Evolutionary conservation across 2,113 vertebrate genomes (phyloP).

Genomic region (Forbesichthys papilliferus): DNA sequence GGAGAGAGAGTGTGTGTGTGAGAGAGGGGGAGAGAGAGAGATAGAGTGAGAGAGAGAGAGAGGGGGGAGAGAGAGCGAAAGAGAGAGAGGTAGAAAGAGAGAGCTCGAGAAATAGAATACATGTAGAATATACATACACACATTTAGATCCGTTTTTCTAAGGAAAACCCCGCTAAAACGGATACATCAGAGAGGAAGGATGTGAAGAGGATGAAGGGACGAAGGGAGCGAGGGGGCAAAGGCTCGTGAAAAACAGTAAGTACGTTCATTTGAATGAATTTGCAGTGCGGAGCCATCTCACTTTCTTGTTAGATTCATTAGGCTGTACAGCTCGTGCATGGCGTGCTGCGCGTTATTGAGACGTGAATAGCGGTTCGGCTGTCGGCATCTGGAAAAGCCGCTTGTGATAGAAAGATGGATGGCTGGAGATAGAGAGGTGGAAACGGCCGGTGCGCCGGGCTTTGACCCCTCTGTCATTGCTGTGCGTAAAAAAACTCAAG

Average conservation of each 20-base stretch:
- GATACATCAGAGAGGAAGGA: conserved; percentile 80
- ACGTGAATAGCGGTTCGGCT: conserved; percentile 65
- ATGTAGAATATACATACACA: conserved; percentile 78
- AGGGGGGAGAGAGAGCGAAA: conserved; percentile 40
- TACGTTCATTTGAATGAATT: conserved; percentile 70
- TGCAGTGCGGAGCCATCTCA: conserved; percentile 59
- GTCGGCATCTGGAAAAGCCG: conserved; percentile 66
- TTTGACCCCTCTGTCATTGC: conserved; percentile 87
- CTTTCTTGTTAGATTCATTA: conserved; percentile 30
- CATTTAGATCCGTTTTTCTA: conserved; percentile 74
- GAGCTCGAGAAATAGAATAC: conserved; percentile 80
- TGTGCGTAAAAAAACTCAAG: conserved; percentile 65
- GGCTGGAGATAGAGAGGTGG: conserved; percentile 65
- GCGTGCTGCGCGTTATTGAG: conserved; percentile 69
- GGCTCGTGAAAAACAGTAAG: conserved; percentile 82
- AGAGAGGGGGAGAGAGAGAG: conserved; percentile 37
- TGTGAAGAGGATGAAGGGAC: conserved; percentile 82
- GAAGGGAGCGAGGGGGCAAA: conserved; percentile 79
- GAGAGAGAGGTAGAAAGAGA: conserved; percentile 61
- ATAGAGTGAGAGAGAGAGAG: conserved; percentile 34
- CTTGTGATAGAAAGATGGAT: conserved; percentile 64
- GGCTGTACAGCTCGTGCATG: conserved; percentile 57
- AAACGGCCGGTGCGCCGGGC: conserved; percentile 70
- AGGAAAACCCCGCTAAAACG: conserved; percentile 75
- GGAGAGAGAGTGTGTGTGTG: conserved; percentile 65